Evolutionary conservation across 2,113 vertebrate genomes (phyloP).

Genomic region (Geococcyx californianus): DNA sequence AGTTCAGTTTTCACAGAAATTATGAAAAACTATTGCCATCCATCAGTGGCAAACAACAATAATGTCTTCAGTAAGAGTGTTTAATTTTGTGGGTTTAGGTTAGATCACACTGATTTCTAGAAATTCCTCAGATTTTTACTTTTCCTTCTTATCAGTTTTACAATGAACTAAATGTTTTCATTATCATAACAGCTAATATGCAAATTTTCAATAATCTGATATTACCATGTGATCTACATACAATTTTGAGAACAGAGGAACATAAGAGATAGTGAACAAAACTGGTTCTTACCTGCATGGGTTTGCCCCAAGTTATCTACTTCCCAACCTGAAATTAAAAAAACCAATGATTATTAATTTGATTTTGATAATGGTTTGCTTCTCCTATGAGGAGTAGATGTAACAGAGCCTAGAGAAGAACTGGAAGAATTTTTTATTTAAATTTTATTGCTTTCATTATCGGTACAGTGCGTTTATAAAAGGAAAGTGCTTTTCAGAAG

Average conservation of each 20-base stretch:
- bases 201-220: neutral
- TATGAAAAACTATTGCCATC: neutral
- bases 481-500: neutral
- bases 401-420: neutral
- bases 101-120: neutral
- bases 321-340: conserved; percentile 72
- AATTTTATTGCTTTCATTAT: neutral
- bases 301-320: conserved; percentile 72
- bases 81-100: neutral
- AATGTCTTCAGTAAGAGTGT: neutral
- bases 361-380: neutral
- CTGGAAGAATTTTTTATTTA: neutral
- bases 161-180: rapidly evolving
- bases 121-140: neutral
- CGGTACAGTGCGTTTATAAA: neutral
- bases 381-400: rapidly evolving
- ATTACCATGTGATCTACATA: neutral
- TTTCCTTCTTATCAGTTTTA: neutral
- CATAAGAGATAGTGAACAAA: rapidly evolving
- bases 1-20: neutral
- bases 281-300: conserved; percentile 37
- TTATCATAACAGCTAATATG: too few relatives aligned
- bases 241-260: neutral
- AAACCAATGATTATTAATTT: neutral
- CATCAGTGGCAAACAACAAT: neutral